Conservation (phyloP, 2,888 invertebrate species). For the Cantharis rufa region DNA sequence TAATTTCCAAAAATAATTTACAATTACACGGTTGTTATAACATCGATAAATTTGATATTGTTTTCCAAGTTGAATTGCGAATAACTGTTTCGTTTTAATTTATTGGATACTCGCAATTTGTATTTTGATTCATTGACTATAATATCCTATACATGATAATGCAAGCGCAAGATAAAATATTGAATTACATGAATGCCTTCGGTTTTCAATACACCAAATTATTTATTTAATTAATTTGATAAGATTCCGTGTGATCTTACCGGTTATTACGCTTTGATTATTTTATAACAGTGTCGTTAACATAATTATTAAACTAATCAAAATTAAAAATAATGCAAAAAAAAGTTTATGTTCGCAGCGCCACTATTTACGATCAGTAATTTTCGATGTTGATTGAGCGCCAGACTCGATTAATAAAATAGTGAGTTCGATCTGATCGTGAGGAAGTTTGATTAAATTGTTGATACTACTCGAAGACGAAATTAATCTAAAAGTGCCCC, state of each 20-base stretch:
- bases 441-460: neutral
- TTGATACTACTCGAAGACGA: neutral
- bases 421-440: neutral
- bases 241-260: neutral
- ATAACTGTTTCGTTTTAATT: neutral
- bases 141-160: neutral
- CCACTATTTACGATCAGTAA: too few species aligned
- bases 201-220: neutral
- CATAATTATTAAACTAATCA: too few species aligned
- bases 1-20: neutral
- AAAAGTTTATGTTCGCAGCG: too few species aligned
- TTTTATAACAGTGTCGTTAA: too few species aligned
- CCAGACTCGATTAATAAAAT: too few species aligned
- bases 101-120: neutral
- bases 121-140: neutral
- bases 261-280: too few species aligned
- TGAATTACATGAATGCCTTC: neutral
- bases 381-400: too few species aligned
- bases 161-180: neutral
- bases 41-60: neutral
- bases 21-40: neutral
- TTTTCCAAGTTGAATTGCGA: neutral
- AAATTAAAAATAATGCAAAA: too few species aligned
- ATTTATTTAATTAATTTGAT: neutral
- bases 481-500: neutral